A percentile compares a stretch with the other conserved stretches of the same genome.
These are phyloP conservation scores for Muscidifurax raptorellus DNA, from an alignment of 1,140 invertebrate genomes.

Conservation along the genomic window DNA sequence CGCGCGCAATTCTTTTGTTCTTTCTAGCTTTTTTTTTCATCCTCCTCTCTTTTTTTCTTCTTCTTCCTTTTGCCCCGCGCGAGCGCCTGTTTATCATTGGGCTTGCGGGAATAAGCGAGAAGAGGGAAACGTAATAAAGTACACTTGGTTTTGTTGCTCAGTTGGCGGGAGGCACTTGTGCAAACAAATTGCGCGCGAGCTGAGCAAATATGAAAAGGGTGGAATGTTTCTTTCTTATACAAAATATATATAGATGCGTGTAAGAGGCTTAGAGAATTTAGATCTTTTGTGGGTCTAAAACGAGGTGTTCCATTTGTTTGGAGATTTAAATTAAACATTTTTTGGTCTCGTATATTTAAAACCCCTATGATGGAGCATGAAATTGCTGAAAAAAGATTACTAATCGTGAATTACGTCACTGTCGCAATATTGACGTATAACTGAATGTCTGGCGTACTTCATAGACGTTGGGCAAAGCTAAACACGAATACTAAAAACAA, in stretches of 20 bases:
- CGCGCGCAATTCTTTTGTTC: constrained; percentile 6
- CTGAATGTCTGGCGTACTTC: too few species aligned
- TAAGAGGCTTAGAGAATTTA: too few species aligned
- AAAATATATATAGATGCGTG: too few species aligned
- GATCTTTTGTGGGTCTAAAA: too few species aligned
- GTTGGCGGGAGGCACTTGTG: neutral
- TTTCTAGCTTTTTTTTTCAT: neutral
- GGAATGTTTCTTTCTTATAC: too few species aligned
- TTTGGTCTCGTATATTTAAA: too few species aligned
- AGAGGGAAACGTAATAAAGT: neutral
- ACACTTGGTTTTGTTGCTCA: neutral
- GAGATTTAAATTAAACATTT: too few species aligned
- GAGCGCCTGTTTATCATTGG: neutral
- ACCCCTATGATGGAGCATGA: too few species aligned
- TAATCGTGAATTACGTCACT: too few species aligned
- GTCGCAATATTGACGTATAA: too few species aligned
- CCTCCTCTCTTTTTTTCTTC: neutral
- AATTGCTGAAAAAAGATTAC: too few species aligned
- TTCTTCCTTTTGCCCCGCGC: neutral
- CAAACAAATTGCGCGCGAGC: neutral
- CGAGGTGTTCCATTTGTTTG: too few species aligned
- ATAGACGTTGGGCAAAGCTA: neutral
- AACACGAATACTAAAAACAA: neutral
- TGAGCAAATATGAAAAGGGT: neutral
- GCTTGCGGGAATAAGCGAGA: neutral